Percentiles rank a stretch among this genome's conserved stretches.
phyloP scores from a whole-genome alignment of 2,797 vertebrate genomes.

The Anableps anableps region DNA sequence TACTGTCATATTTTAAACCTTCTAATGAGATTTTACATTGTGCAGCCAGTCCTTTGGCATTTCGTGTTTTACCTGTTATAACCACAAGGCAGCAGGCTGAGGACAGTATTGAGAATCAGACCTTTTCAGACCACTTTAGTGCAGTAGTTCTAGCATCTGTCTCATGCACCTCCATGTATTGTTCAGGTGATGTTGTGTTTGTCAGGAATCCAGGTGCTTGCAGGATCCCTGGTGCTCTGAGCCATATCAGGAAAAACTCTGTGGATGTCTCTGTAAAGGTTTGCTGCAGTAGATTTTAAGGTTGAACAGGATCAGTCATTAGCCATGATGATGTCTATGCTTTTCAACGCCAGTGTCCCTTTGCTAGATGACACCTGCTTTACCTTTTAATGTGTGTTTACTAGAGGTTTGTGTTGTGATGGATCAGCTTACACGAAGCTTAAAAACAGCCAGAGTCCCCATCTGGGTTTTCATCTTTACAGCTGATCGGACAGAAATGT shows the following conservation, averaged over 20 bases:
- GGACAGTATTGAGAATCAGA: conserved; percentile 14
- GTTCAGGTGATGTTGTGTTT: conserved; percentile 2
- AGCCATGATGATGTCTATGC: conserved; percentile 8
- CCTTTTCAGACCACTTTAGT: neutral
- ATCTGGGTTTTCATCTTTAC: neutral
- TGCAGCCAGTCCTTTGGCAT: neutral
- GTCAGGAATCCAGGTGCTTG: neutral
- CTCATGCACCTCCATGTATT: conserved; percentile 12
- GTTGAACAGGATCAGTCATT: neutral
- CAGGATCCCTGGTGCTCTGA: conserved; percentile 17
- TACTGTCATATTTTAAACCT: conserved; percentile 29
- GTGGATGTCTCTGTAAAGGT: conserved; percentile 18
- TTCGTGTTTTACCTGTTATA: conserved; percentile 17
- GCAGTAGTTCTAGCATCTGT: neutral
- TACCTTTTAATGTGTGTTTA: conserved; percentile 38
- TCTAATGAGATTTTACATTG: conserved; percentile 25
- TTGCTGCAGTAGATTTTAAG: conserved; percentile 34
- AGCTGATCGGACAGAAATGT: neutral
- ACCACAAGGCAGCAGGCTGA: conserved; percentile 40
- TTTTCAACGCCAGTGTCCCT: neutral
- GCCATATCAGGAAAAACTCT: conserved; percentile 31
- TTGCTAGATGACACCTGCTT: conserved; percentile 26
- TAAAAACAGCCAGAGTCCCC: neutral
- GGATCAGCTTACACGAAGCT: conserved; percentile 13
- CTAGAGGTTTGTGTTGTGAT: conserved; percentile 41